phyloP scores from a whole-genome alignment of 1,140 invertebrate genomes.

The Neotoxoptera formosana region DNA sequence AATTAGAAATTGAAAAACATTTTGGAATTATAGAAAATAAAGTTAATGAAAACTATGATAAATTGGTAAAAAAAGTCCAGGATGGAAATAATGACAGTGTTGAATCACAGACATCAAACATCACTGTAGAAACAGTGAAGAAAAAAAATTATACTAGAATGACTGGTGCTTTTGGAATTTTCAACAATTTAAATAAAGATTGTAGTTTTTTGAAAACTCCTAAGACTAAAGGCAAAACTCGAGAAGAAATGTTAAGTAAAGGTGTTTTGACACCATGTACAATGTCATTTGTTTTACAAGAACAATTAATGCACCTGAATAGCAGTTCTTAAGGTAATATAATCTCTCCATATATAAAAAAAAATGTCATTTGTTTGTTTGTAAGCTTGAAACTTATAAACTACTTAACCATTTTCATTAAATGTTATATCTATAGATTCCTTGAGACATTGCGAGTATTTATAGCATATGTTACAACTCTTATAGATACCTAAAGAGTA shows the following conservation, averaged over 20 bases:
- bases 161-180: conserved; percentile 50
- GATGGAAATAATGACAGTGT: background rate
- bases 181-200: conserved; percentile 44
- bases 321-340: conserved; percentile 35
- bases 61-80: conserved; percentile 22
- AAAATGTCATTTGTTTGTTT: too few species aligned
- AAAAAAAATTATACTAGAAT: conserved; percentile 53
- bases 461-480: too few species aligned
- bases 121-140: conserved; percentile 13
- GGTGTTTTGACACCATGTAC: conserved; percentile 30
- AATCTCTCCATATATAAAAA: too few species aligned
- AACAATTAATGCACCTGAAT: conserved; percentile 43
- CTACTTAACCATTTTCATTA: too few species aligned
- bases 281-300: conserved; percentile 54
- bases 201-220: conserved; percentile 56
- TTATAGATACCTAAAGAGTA: too few species aligned
- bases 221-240: conserved; percentile 32
- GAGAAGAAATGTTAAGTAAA: conserved; percentile 51
- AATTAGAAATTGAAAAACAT: conserved; percentile 51
- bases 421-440: too few species aligned
- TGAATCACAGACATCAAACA: background rate
- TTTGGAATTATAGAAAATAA: conserved; percentile 37
- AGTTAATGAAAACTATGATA: conserved; percentile 45
- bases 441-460: too few species aligned
- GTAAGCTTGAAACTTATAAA: too few species aligned